Evolutionary conservation across 2,888 invertebrate genomes (phyloP), one percentile per base, ranked within the genome.

Genomic region (Bruchidius siliquastri): DNA sequence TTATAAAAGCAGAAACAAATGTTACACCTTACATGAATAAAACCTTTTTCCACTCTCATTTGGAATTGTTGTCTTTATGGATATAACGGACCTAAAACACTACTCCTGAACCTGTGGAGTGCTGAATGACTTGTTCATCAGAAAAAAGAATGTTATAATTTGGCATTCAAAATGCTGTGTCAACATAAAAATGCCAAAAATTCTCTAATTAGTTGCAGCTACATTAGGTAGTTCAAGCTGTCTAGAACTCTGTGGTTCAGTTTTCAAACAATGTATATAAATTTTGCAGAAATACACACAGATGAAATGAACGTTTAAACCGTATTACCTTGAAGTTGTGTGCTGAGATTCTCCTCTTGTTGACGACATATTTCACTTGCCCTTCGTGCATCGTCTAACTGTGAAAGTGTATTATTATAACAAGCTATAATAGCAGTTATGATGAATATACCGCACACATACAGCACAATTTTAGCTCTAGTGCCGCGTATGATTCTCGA

Each of bases 271-370:
- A 26, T 2, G 26, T 2, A 2, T 26, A 26, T 2, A 26, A 8
- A 2, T 4, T 26, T 8, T 26, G 26, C 26, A 26, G 8, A 26
- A 26, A 26, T 26, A 26, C 26, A 26, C 26, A 68, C 13, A 68
- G 68, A 22, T 18, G 10, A 10, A 21, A 49, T 67, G 2, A 68
- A 10, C 4, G n/a, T n/a, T n/a, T n/a, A n/a, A n/a, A n/a, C n/a
- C n/a, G n/a, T 21, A 10, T 83, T 86, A 90, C 91, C 89, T 87
- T 91, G 90, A 75, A 91, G 81, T 79, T 90, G 89, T 71, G 89
- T 87, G 69, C 89, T 89, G 69, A 90, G 82, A 71, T 89, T 88
- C 78, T 91, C 90, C 78, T 90, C 89, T 78, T 90, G 89, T 77
- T 90, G 89, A 77, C 88, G 88, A 80, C 91, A 91, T 75, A 87